phyloP scores from a whole-genome alignment of 2,113 vertebrate genomes.

The Cottus gobio region DNA sequence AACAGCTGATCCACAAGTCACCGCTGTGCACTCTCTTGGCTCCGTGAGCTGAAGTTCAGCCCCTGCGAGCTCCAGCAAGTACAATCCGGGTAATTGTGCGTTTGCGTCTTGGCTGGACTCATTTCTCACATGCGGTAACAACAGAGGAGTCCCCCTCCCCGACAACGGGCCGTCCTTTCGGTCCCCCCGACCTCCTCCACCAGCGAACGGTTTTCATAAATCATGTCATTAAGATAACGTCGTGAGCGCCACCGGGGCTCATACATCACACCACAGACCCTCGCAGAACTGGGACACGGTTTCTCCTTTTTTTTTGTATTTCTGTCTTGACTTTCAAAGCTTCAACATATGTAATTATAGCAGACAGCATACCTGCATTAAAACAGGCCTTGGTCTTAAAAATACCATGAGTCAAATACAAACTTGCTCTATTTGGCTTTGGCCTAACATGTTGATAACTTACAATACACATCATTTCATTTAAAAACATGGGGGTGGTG shows the following conservation, averaged over 20 bases:
- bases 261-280: conserved; percentile 54
- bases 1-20: conserved; percentile 43
- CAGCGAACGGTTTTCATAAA: conserved; percentile 61
- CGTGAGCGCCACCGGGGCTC: conserved; percentile 39
- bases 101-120: conserved; percentile 26
- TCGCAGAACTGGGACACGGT: not conserved
- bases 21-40: conserved; percentile 19
- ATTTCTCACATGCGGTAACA: not conserved
- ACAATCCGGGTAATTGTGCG: conserved; percentile 23
- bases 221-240: conserved; percentile 81
- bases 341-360: not conserved
- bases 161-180: conserved; percentile 20
- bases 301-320: not conserved
- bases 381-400: not conserved
- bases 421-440: not conserved
- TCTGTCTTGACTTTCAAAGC: not conserved
- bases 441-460: not conserved
- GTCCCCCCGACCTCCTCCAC: conserved; percentile 29
- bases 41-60: not conserved
- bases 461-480: not conserved
- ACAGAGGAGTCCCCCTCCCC: conserved; percentile 5
- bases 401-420: not conserved
- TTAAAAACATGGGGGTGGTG: not conserved
- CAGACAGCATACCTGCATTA: not conserved
- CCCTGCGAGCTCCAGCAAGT: conserved; percentile 2